These are phyloP conservation scores for Ichneumoninae sp. DNA, from an alignment of 2,888 invertebrate species.

Conservation along the genomic window DNA sequence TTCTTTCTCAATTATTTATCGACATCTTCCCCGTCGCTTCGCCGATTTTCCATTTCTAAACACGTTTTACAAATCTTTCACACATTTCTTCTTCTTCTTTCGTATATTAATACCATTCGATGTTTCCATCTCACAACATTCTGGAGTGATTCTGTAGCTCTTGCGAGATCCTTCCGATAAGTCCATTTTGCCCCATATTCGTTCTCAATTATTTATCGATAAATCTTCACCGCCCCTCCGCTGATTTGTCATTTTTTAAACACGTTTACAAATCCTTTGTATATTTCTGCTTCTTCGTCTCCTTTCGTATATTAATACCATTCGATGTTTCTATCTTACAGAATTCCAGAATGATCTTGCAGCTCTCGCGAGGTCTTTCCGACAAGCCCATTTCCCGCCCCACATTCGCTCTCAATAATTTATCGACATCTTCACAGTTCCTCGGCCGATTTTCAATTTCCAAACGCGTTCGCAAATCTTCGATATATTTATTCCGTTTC, in stretches of 20 bases:
- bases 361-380: slow-evolving; percentile 19
- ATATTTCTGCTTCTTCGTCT: background rate
- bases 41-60: too few species aligned
- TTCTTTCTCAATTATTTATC: too few species aligned
- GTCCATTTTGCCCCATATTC: background rate
- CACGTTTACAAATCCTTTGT: background rate
- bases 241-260: background rate
- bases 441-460: background rate
- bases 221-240: background rate
- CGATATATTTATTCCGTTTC: background rate
- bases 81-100: too few species aligned
- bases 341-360: too few species aligned
- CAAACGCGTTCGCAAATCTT: background rate
- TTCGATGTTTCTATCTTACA: background rate
- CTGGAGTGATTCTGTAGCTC: background rate
- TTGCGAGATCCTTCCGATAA: slow-evolving; percentile 26
- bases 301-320: background rate
- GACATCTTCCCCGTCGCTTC: too few species aligned
- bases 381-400: background rate
- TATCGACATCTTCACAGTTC: background rate
- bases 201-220: background rate
- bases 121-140: too few species aligned
- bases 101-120: background rate
- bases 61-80: too few species aligned
- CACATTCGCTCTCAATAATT: background rate